A percentile compares a stretch with the other conserved stretches of the same genome.
Conservation (phyloP, 92 coral and sea anemone species). For the Umimayanthus kanabou region DNA sequence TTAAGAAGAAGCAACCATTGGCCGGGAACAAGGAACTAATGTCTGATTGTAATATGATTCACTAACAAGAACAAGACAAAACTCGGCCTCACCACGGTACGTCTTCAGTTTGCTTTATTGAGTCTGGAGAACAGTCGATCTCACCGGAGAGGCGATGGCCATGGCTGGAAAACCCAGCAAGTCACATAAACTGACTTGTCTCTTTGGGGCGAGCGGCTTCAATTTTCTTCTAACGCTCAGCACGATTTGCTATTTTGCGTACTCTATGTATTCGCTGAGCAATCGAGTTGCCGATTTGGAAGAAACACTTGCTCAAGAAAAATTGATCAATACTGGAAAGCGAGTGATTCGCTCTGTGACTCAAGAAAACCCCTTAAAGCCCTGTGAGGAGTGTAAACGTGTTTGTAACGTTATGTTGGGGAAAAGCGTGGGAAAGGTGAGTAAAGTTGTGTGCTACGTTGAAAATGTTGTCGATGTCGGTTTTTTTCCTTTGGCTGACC, state of each 20-base stretch:
- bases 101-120: too few species aligned
- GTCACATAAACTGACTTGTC: neutral
- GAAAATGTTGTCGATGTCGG: too few species aligned
- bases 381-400: constrained; percentile 4
- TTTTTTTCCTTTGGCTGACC: neutral
- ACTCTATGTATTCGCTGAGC: neutral
- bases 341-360: neutral
- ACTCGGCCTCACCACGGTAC: too few species aligned
- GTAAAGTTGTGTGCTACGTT: neutral
- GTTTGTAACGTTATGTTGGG: constrained; percentile 3
- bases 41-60: too few species aligned
- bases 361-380: neutral
- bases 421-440: neutral
- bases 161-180: neutral
- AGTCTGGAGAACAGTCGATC: too few species aligned
- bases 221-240: neutral
- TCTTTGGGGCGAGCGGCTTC: neutral
- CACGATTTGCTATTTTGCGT: constrained; percentile 2
- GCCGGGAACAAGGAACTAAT: too few species aligned
- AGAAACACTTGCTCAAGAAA: constrained; percentile 1
- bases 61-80: too few species aligned
- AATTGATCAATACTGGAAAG: too few species aligned
- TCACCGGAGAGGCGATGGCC: too few species aligned
- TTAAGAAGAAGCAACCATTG: too few species aligned
- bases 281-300: constrained; percentile 17